Evolutionary conservation across 2,888 invertebrate genomes (phyloP).

Genomic region (Aporophyla nigra): DNA sequence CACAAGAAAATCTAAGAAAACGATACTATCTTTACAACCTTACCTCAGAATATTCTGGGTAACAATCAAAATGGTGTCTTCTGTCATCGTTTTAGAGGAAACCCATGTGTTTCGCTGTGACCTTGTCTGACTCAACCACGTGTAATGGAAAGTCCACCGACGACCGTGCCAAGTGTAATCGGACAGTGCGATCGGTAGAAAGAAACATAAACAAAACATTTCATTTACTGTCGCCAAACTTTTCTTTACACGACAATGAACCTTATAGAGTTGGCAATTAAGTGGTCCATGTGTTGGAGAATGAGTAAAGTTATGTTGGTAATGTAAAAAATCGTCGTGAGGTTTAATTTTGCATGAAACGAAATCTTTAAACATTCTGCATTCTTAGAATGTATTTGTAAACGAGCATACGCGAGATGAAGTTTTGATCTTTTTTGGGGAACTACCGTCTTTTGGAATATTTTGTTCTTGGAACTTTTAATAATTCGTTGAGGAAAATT

Average conservation of each 20-base stretch:
- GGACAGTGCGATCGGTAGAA: slow-evolving; percentile 43
- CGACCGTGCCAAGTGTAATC: slow-evolving; percentile 63
- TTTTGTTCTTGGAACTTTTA: slow-evolving; percentile 47
- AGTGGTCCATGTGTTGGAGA: not conserved
- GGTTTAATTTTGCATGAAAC: slow-evolving; percentile 50
- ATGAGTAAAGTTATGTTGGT: slow-evolving; percentile 13
- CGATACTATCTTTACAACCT: slow-evolving; percentile 42
- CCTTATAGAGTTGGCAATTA: fast-evolving
- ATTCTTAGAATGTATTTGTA: slow-evolving; percentile 64
- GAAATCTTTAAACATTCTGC: slow-evolving; percentile 41
- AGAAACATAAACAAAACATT: slow-evolving; percentile 52
- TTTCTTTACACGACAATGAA: slow-evolving; percentile 34
- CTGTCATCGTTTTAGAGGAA: slow-evolving; percentile 57
- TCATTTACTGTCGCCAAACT: slow-evolving; percentile 13
- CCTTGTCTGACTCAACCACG: slow-evolving; percentile 53
- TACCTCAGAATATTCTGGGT: slow-evolving; percentile 31
- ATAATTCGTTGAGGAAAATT: slow-evolving; percentile 8
- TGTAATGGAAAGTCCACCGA: slow-evolving; percentile 63
- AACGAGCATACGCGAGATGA: slow-evolving; percentile 37
- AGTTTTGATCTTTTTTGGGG: slow-evolving; percentile 25
- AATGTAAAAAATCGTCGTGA: slow-evolving; percentile 26
- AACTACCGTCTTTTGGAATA: not conserved
- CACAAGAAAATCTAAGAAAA: slow-evolving; percentile 29
- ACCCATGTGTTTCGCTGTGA: slow-evolving; percentile 49
- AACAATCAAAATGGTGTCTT: slow-evolving; percentile 42